Base-by-base conservation (phyloP, 2,888 invertebrate species). In the Patella pellucida region DNA sequence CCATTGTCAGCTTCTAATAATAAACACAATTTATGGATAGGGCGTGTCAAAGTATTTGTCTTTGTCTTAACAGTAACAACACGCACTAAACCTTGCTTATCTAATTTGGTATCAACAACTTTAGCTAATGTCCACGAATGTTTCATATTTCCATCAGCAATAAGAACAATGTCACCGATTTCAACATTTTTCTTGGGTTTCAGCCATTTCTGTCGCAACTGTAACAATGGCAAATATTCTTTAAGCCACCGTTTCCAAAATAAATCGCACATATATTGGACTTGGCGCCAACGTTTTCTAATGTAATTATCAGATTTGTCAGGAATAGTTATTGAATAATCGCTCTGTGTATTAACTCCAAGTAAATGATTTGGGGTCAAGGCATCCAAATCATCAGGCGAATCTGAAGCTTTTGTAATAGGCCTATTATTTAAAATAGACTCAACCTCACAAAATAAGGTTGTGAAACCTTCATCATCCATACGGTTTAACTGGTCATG, bases 321-420 rank as follows among this genome's bases (percentile, higher is more conserved):
- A 27, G 79, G 79, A 41, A 69, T 54, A 23, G 79, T 79, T 2
- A 80, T 78, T 16, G 78, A 79, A 41, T 73, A 41, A 4, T n/a
- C 27, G 9, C 69, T 23, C 5, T 69, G 67, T 11, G 68, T 12
- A 14, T 52, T 27, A 14, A 79, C 50, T n/a, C 74, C 31, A 11
- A 82, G 74, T 31, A 82, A 62, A 23, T 80, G 77, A 69, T 79
- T 78, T 62, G 82, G 82, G 16, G 78, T 81, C 16, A 79, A 52
- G 5, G 76, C 74, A n/a, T 68, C 54, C 23, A 79, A 23, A 51
- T 81, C 80, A 54, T 56, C 52, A 3, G 75, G 72, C 27, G 76
- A 69, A 69, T 68, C 68, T 9, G 76, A 73, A 14, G 74, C 50
- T 7, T 51, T 69, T 19, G 80, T 73, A n/a, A 81, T 67, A 12